Conservation (phyloP, 2,113 vertebrate genomes). For the Camelus dromedarius region DNA sequence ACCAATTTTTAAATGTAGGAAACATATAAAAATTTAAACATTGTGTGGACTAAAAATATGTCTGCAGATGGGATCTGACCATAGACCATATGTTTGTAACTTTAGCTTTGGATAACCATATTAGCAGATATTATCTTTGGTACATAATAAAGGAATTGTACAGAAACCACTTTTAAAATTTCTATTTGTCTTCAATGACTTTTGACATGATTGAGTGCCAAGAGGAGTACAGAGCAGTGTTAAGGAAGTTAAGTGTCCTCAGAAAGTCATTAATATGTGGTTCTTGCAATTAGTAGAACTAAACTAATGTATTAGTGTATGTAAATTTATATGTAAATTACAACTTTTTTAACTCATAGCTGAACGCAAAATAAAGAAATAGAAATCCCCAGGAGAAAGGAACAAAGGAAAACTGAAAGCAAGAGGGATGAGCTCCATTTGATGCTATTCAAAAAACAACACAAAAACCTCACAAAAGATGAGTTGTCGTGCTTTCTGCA, state of each 20-base stretch:
- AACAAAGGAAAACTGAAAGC: background rate
- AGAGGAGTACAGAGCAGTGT: background rate
- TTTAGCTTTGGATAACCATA: background rate
- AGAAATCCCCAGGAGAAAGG: background rate
- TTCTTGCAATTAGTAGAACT: background rate
- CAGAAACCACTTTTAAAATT: background rate
- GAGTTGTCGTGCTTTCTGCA: background rate
- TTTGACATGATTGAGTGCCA: background rate
- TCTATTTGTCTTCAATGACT: background rate
- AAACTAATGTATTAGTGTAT: background rate
- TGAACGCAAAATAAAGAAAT: background rate
- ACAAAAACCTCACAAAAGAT: background rate
- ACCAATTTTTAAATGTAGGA: background rate
- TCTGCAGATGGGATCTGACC: background rate
- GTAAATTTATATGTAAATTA: background rate
- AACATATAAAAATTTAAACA: background rate
- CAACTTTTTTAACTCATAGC: background rate
- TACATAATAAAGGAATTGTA: background rate
- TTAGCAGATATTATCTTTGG: background rate
- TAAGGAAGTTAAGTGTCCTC: background rate
- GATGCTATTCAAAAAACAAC: background rate
- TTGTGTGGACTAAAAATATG: background rate
- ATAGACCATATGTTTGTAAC: background rate
- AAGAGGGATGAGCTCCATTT: background rate
- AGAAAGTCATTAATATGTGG: background rate